Base-by-base conservation (phyloP, 2,888 invertebrate species). In the Chirona hameri region DNA sequence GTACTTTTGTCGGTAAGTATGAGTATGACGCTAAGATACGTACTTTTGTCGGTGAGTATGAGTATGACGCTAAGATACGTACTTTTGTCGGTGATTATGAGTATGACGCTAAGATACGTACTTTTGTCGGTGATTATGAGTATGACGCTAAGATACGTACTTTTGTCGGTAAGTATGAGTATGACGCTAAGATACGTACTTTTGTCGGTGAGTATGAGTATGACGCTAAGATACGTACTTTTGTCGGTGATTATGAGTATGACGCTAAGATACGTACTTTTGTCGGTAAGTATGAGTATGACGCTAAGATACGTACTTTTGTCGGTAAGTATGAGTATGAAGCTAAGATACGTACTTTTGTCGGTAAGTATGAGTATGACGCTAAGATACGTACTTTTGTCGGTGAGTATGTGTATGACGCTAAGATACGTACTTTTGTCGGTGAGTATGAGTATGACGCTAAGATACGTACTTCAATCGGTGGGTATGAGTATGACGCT, bases 211-310 rank as follows among this genome's bases (percentile, higher is more conserved):
- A 60, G 60, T 24, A 60, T 60, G 60, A 18, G 60, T 60, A 60
- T 72, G 46, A 46, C 39, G n/a, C 27, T 2, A 21, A 18, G n/a
- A 27, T 24, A 48, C 81, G 55, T 60, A 84, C 85, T 84, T 83
- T 94, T 96, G 88, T 99, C 99, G 0, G 99, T 98, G 79, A 97
- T 91, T 86, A 99, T 94, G 87, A 99, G 98, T 86, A 99, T 95
- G 46, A 99, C 93, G 84, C 98, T n/a, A n/a, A n/a, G n/a, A n/a
- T n/a, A 21, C 12, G 21, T 24, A 60, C 60, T 60, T 60, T 24
- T 1, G 60, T 60, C n/a, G 60, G 60, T 60, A 24, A 60, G 60
- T 24, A 60, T 60, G 60, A 18, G 60, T 60, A 60, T 72, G 46
- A 46, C 39, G n/a, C 27, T 2, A 21, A 18, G n/a, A 27, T 24